A percentile compares a stretch with the other conserved stretches of the same genome.
phyloP scores from a whole-genome alignment of 1,140 invertebrate species.

The Telenomus remus region DNA sequence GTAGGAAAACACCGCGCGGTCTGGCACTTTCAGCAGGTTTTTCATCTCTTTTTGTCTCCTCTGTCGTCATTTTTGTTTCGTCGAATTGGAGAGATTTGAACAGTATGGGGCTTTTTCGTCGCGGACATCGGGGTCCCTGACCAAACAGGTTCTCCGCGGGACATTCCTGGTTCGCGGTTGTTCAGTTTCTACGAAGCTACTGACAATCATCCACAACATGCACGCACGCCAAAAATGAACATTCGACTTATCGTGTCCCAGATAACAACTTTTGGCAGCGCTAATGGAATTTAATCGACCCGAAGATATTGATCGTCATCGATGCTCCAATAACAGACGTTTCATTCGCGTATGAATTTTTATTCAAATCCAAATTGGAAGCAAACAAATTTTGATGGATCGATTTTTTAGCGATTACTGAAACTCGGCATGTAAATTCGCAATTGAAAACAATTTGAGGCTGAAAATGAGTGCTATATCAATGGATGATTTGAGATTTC shows the following conservation, averaged over 20 bases:
- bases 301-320: slow-evolving; percentile 15
- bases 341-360: too few relatives aligned
- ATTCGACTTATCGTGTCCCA: slow-evolving; percentile 21
- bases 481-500: slow-evolving; percentile 14
- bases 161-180: slow-evolving; percentile 54
- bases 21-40: too few relatives aligned
- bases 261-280: slow-evolving; percentile 21
- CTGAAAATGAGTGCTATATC: slow-evolving; percentile 18
- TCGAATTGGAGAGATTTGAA: not conserved
- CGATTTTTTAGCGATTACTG: too few relatives aligned
- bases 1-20: too few relatives aligned
- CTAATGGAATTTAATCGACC: slow-evolving; percentile 29
- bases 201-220: slow-evolving; percentile 19
- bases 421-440: too few relatives aligned
- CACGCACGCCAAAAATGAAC: slow-evolving; percentile 17
- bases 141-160: slow-evolving; percentile 60
- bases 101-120: slow-evolving; percentile 7
- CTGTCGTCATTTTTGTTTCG: too few relatives aligned
- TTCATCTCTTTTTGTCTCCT: too few relatives aligned
- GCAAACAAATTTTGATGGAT: too few relatives aligned
- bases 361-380: too few relatives aligned
- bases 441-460: slow-evolving; percentile 4
- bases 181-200: slow-evolving; percentile 14
- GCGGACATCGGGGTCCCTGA: slow-evolving; percentile 17
- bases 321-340: not conserved